Percentiles rank a stretch among this genome's conserved stretches.
Conservation (phyloP, 2,797 vertebrate species). For the Crocodylus rhombifer region DNA sequence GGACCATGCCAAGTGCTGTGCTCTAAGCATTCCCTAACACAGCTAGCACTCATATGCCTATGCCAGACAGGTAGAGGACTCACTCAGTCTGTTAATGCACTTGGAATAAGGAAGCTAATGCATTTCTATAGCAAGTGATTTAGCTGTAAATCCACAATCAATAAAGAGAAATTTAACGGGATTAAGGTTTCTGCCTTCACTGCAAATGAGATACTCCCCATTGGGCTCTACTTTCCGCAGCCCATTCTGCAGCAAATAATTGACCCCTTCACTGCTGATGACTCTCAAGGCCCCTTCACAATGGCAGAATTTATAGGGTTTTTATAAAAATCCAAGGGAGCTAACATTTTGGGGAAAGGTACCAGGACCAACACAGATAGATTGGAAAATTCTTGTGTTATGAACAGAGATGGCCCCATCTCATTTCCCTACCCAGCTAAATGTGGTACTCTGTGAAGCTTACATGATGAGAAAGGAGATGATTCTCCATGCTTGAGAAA, state of each 20-base stretch:
- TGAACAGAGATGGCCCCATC: not conserved
- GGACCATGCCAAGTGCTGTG: not conserved
- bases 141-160: slow-evolving; percentile 62
- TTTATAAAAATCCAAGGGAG: not conserved
- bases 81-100: not conserved
- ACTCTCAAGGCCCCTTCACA: not conserved
- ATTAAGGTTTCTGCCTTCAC: slow-evolving; percentile 53
- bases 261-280: not conserved
- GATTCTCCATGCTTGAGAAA: not conserved
- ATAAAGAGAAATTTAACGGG: slow-evolving; percentile 68
- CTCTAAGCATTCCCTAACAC: not conserved
- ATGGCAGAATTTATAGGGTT: not conserved
- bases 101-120: slow-evolving; percentile 5
- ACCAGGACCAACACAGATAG: not conserved
- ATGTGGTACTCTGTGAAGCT: too few relatives aligned
- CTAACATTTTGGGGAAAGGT: not conserved
- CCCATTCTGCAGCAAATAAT: not conserved
- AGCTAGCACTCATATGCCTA: fast-evolving
- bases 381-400: not conserved
- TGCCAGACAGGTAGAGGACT: not conserved
- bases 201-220: not conserved
- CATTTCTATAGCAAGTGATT: slow-evolving; percentile 38
- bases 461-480: too few relatives aligned
- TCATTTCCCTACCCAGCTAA: not conserved
- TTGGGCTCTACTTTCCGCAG: not conserved